These are phyloP conservation scores for Geotrypetes seraphini DNA, from an alignment of 2,797 vertebrate species.

Conservation along the genomic window DNA sequence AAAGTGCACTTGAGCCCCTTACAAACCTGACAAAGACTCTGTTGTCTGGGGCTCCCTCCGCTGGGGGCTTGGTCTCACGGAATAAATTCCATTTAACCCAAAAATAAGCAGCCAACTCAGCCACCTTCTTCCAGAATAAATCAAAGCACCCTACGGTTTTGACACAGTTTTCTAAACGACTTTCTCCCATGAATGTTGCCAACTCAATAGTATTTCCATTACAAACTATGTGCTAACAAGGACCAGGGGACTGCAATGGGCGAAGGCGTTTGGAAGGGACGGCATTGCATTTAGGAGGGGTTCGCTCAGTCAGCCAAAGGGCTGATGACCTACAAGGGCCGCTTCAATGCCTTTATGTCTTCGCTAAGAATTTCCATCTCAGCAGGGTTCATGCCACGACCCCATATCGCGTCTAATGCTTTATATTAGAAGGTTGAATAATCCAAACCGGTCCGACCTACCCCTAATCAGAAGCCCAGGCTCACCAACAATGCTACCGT, in stretches of 20 bases:
- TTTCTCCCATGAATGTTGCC: rapidly evolving
- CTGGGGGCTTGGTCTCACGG: not conserved
- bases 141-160: rapidly evolving
- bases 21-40: slow-evolving; percentile 26
- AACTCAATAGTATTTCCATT: rapidly evolving
- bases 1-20: slow-evolving; percentile 15
- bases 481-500: no score
- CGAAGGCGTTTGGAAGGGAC: no score
- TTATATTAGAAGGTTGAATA: no score
- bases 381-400: no score
- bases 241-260: rapidly evolving
- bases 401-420: no score
- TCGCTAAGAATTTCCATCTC: no score
- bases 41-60: slow-evolving; percentile 20
- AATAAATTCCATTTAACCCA: slow-evolving; percentile 20
- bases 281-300: no score
- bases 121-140: not conserved
- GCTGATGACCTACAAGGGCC: no score
- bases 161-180: rapidly evolving
- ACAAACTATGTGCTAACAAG: not conserved
- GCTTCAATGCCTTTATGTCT: no score
- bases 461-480: no score
- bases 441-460: no score
- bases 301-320: not conserved
- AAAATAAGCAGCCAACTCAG: not conserved